Conservation (phyloP, 2,888 invertebrate genomes). For the Melanostoma mellinum region DNA sequence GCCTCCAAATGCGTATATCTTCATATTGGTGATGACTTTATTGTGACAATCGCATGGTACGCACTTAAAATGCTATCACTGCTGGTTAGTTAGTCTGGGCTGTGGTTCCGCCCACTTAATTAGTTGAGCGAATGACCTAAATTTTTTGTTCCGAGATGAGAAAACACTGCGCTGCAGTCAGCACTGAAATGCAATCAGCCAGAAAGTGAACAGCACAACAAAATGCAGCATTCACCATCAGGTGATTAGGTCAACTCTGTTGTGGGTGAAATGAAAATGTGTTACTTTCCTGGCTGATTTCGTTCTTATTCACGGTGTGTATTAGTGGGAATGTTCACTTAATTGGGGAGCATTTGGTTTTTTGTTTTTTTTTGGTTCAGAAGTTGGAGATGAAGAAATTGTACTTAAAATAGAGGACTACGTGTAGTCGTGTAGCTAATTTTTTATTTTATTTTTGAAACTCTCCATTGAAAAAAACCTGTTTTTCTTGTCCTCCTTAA, state of each 20-base stretch:
- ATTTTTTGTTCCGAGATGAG: conserved; percentile 40
- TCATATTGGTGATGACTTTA: conserved; percentile 19
- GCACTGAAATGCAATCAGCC: conserved; percentile 45
- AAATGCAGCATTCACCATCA: conserved; percentile 28
- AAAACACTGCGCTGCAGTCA: not conserved
- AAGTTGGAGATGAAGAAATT: conserved; percentile 11
- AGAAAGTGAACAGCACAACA: conserved; percentile 17
- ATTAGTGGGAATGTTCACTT: conserved; percentile 25
- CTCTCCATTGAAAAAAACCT: too few species aligned
- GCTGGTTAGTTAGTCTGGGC: conserved; percentile 37
- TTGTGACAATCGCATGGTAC: conserved; percentile 55
- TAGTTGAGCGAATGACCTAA: conserved; percentile 58
- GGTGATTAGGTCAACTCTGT: conserved; percentile 38
- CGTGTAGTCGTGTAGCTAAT: too few species aligned
- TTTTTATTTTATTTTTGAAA: too few species aligned
- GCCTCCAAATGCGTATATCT: conserved; percentile 18
- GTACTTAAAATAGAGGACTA: not conserved
- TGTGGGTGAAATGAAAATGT: conserved; percentile 29
- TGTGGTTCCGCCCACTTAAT: conserved; percentile 63
- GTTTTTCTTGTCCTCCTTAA: too few species aligned
- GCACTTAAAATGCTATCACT: conserved; percentile 57
- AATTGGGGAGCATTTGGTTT: conserved; percentile 39
- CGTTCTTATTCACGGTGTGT: too few species aligned
- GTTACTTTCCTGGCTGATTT: not conserved
- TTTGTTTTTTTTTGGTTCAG: conserved; percentile 4